phyloP scores from a whole-genome alignment of 1,140 invertebrate species.

The Xylocopa sonorina region DNA sequence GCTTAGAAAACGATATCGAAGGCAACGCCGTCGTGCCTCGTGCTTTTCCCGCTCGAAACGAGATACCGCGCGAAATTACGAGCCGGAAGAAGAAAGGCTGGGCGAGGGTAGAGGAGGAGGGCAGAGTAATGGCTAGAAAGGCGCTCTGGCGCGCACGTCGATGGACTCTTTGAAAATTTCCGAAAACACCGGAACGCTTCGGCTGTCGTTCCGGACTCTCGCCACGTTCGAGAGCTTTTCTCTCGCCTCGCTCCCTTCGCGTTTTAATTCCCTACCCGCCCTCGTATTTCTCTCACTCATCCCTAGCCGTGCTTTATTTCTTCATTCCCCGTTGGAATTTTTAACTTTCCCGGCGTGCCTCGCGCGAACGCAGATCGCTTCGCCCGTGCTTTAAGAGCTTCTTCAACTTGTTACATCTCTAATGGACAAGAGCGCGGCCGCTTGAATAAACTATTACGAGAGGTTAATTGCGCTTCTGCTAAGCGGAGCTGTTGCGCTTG shows the following conservation, averaged over 20 bases:
- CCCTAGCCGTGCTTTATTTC: constrained; percentile 23
- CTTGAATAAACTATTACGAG: constrained; percentile 36
- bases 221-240: constrained; percentile 14
- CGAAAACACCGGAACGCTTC: constrained; percentile 52
- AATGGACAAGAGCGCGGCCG: constrained; percentile 2
- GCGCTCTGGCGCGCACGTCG: constrained; percentile 37
- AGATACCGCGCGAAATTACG: constrained; percentile 47
- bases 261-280: constrained; percentile 29
- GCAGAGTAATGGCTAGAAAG: constrained; percentile 34
- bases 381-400: constrained; percentile 1
- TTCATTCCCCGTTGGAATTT: constrained; percentile 29
- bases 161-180: constrained; percentile 59
- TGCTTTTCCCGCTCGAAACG: constrained; percentile 54
- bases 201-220: constrained; percentile 25
- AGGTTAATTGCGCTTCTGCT: constrained; percentile 24
- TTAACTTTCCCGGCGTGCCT: constrained; percentile 20
- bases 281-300: not conserved
- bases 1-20: not conserved
- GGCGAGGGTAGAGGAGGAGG: not conserved
- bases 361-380: constrained; percentile 1
- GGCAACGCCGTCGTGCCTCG: not conserved
- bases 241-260: constrained; percentile 16
- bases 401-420: constrained; percentile 29
- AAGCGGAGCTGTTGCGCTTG: not conserved
- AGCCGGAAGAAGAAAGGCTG: not conserved